Evolutionary conservation across 2,888 invertebrate genomes (phyloP), one percentile per base, ranked within the genome.

Genomic region (Mycalesis mineus): DNA sequence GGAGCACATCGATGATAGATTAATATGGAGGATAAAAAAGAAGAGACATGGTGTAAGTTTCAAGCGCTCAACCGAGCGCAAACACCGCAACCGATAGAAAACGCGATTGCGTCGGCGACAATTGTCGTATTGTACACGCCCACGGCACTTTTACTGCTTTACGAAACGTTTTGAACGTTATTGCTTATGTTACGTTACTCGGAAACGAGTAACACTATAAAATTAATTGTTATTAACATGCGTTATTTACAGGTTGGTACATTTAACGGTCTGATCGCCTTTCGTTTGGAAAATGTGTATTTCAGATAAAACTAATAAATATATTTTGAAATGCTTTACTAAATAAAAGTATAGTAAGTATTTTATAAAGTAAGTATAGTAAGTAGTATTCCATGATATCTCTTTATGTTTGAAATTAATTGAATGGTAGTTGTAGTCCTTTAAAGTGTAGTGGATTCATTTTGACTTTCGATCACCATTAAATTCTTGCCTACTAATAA

Each of bases 21-120:
- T 13, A 4, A n/a, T 37, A n/a, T 65, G 68, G 70, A n/a, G n/a
- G n/a, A n/a, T 69, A 68, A 11, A 74, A 79, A 71, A 65, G 67
- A 68, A 75, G 68, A 70, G 69, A 65, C 66, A 68, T 64, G 63
- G 65, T 70, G 71, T 70, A 69, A 73, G 70, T 72, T 65, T 69
- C 65, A 66, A 68, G 66, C 56, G 70, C 63, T 75, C 84, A 86
- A 73, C 85, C 72, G 69, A 82, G 81, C 88, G 86, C 73, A 77
- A 82, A 84, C 77, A 84, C 86, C 88, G 84, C 84, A 83, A 80
- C 85, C 78, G 85, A 88, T 88, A 87, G 87, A 88, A 88, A 88
- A 84, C 83, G 71, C 75, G 85, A 88, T 88, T 88, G 85, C 87
- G 83, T 82, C 66, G 80, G 66, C 68, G 71, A 74, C 67, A 78